Conservation (phyloP, 2,113 vertebrate species). For the Cygnus atratus region DNA sequence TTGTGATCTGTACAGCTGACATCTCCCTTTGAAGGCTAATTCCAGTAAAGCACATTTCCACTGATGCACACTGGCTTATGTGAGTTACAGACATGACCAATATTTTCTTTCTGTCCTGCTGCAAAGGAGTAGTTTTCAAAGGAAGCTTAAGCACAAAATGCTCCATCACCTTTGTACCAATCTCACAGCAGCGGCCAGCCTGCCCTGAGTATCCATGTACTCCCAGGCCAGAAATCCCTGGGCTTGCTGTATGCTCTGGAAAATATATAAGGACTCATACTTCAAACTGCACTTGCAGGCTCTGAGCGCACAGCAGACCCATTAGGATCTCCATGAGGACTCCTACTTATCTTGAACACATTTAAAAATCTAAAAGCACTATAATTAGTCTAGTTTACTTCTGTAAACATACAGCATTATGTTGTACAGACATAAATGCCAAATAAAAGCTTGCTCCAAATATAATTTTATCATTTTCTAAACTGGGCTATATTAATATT, state of each 20-base stretch:
- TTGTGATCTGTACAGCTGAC: not conserved
- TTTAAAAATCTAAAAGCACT: not conserved
- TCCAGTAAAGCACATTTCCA: not conserved
- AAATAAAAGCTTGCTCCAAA: not conserved
- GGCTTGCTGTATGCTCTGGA: not conserved
- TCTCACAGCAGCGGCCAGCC: not conserved
- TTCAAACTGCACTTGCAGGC: not conserved
- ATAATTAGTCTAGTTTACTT: not conserved
- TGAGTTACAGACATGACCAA: not conserved
- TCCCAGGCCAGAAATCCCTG: not conserved
- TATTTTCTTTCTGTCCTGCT: slow-evolving; percentile 7
- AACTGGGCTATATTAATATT: not conserved
- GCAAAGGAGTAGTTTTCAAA: not conserved
- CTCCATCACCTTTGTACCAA: not conserved
- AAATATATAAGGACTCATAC: not conserved
- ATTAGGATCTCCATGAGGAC: not conserved
- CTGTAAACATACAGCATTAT: not conserved
- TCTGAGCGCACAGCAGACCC: not conserved
- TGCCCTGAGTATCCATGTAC: not conserved
- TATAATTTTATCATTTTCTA: not conserved
- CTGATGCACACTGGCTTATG: not conserved
- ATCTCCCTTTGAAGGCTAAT: not conserved
- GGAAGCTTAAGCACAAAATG: not conserved
- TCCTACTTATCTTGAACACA: not conserved
- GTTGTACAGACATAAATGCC: not conserved